phyloP scores from a whole-genome alignment of 2,888 invertebrate species.

The Papilio demoleus region DNA sequence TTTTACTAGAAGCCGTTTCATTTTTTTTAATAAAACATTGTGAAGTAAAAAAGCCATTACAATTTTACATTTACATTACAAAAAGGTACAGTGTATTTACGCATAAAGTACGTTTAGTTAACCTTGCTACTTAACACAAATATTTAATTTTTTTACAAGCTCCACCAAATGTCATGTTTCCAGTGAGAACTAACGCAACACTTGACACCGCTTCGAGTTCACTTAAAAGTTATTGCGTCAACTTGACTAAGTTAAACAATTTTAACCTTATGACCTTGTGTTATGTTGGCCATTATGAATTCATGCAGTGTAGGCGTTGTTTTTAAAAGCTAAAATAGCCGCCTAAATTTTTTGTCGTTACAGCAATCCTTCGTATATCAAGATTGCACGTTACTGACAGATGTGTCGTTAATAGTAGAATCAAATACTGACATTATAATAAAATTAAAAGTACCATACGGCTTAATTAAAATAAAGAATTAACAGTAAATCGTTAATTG shows the following conservation, averaged over 20 bases:
- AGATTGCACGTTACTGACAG: no score
- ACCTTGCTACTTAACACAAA: constrained; percentile 26
- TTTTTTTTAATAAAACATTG: neutral
- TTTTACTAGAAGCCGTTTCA: neutral
- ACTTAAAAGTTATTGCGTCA: constrained; percentile 48
- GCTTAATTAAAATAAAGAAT: constrained; percentile 32
- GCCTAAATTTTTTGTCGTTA: no score
- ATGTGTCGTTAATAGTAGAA: neutral
- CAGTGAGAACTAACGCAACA: constrained; percentile 45
- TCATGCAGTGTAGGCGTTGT: neutral
- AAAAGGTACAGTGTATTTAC: neutral
- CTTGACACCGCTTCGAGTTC: constrained; percentile 52
- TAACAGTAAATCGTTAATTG: constrained; percentile 34
- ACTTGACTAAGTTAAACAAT: constrained; percentile 47
- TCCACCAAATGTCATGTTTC: constrained; percentile 26
- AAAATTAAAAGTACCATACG: constrained; percentile 10
- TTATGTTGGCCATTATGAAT: constrained; percentile 38
- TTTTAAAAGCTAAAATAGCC: neutral
- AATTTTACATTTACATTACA: neutral
- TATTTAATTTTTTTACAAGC: constrained; percentile 29
- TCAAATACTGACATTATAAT: neutral
- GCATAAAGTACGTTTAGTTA: constrained; percentile 5
- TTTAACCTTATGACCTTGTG: constrained; percentile 48
- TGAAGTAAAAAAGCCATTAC: neutral
- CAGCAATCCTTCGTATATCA: neutral